phyloP scores from a whole-genome alignment of 2,888 invertebrate species.

The Philereme transversata region DNA sequence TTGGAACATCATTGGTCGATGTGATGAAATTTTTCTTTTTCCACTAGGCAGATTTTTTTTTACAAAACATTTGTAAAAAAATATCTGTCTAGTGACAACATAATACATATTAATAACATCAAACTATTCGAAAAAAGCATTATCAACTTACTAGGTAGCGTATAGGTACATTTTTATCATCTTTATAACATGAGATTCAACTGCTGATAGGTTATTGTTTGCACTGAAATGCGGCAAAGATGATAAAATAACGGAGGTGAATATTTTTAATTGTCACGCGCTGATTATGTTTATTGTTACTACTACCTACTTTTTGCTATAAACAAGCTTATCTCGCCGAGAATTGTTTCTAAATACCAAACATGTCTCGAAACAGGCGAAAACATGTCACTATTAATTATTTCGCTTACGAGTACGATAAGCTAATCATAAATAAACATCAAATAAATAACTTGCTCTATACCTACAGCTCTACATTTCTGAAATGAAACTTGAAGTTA shows the following conservation, averaged over 20 bases:
- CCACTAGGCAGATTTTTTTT: no score
- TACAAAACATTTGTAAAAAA: no score
- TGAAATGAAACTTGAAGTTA: slow-evolving; percentile 4
- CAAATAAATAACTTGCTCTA: slow-evolving; percentile 15
- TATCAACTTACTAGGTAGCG: no score
- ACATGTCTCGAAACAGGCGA: slow-evolving; percentile 4
- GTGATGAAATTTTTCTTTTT: no score
- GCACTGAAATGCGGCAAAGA: background rate
- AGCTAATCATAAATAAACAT: slow-evolving; percentile 4
- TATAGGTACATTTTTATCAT: no score
- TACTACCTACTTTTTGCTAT: slow-evolving; percentile 8
- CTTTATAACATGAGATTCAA: no score
- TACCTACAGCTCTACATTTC: slow-evolving; percentile 1
- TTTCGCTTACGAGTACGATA: background rate
- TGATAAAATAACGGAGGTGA: background rate
- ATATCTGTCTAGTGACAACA: no score
- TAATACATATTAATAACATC: no score
- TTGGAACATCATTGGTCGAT: no score
- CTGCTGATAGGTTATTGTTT: no score
- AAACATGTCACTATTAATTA: slow-evolving; percentile 18
- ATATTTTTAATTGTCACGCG: slow-evolving; percentile 12
- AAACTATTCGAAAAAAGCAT: no score
- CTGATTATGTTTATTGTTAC: background rate
- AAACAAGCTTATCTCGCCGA: slow-evolving; percentile 14
- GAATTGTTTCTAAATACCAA: slow-evolving; percentile 15